Conservation (phyloP, 2,888 invertebrate species). For the Pristionchus mayeri region DNA sequence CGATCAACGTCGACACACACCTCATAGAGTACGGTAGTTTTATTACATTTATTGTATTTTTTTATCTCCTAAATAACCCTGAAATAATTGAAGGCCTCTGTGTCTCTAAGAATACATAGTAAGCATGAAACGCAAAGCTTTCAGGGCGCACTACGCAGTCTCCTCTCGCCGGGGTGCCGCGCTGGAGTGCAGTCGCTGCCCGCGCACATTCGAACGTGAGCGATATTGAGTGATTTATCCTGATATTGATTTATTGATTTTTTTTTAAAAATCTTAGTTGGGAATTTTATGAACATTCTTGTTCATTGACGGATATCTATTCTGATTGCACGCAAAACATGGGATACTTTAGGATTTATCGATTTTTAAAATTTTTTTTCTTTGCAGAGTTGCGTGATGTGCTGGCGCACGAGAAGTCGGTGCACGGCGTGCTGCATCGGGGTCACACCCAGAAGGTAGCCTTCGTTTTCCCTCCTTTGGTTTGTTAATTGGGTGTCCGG, state of each 20-base stretch:
- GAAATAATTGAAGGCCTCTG: background rate
- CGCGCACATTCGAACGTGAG: slow-evolving; percentile 39
- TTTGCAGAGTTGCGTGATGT: slow-evolving; percentile 19
- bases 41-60: background rate
- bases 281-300: too few species aligned
- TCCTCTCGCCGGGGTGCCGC: slow-evolving; percentile 39
- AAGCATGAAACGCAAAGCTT: background rate
- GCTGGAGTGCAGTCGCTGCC: slow-evolving; percentile 37
- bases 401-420: slow-evolving; percentile 21
- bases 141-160: slow-evolving; percentile 29
- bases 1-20: slow-evolving; percentile 19
- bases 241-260: too few species aligned
- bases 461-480: too few species aligned
- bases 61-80: too few species aligned
- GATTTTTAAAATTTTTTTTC: too few species aligned
- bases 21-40: slow-evolving; percentile 36
- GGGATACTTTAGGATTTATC: too few species aligned
- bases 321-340: too few species aligned
- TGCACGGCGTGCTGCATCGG: slow-evolving; percentile 13
- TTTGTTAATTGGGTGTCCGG: too few species aligned
- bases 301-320: too few species aligned
- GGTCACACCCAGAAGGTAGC: background rate
- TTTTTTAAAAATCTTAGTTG: too few species aligned
- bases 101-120: background rate
- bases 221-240: too few species aligned